Percentiles rank a stretch among this genome's conserved stretches.
Evolutionary conservation across 2,797 vertebrate species (phyloP).

Genomic region (Diceros bicornis): DNA sequence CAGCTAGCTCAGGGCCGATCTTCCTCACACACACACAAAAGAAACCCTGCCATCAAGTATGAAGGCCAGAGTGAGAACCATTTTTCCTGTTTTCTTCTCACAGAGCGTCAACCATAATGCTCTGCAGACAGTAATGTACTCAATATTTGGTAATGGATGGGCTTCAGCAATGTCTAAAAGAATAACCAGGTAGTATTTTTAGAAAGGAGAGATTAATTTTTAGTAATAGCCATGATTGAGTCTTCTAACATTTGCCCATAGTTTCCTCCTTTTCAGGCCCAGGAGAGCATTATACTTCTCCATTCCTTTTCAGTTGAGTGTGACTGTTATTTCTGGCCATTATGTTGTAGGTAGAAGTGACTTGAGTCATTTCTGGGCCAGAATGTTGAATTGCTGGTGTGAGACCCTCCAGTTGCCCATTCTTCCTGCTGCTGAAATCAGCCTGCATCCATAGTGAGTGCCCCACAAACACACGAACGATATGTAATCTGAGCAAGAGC

Average conservation of each 20-base stretch:
- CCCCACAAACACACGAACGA: background rate
- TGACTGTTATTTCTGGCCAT: background rate
- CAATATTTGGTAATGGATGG: background rate
- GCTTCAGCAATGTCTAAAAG: background rate
- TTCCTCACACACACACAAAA: background rate
- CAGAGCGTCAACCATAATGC: background rate
- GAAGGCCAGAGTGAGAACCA: background rate
- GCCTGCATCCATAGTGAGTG: background rate
- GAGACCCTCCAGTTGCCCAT: background rate
- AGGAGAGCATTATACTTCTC: background rate
- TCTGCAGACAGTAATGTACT: background rate
- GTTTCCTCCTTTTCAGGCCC: background rate
- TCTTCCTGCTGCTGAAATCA: background rate
- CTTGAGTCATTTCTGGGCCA: background rate
- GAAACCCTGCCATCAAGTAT: background rate
- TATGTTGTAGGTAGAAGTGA: background rate
- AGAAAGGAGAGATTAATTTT: conserved; percentile 17
- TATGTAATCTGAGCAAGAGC: background rate
- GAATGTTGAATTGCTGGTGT: background rate
- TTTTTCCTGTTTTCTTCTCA: background rate
- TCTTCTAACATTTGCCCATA: background rate
- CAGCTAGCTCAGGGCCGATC: too few species aligned
- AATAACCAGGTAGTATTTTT: background rate
- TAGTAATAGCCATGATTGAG: background rate
- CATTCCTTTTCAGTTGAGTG: background rate